A percentile compares a stretch with the other conserved stretches of the same genome.
Conservation (phyloP, 2,888 invertebrate genomes). For the Saturnia japonica region DNA sequence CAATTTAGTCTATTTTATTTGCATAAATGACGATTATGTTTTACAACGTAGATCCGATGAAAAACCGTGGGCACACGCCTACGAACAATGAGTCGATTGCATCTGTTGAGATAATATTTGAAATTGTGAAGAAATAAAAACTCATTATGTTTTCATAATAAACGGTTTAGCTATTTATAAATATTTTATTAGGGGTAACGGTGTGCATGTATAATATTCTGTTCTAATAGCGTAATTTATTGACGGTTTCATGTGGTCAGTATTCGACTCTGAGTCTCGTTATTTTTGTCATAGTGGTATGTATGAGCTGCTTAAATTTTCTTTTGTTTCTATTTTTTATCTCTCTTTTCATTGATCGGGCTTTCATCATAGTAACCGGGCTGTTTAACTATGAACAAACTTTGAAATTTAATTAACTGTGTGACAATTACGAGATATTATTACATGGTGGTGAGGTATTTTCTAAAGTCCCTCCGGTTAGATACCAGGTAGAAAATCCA, state of each 20-base stretch:
- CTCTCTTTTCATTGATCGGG: background rate
- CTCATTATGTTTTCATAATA: background rate
- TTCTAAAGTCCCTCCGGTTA: too few species aligned
- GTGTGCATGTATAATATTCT: background rate
- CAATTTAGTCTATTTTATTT: background rate
- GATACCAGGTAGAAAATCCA: too few species aligned
- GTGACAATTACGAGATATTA: too few species aligned
- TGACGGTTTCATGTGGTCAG: background rate
- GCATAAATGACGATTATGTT: background rate
- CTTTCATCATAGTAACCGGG: background rate
- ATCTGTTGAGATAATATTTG: background rate
- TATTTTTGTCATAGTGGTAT: background rate
- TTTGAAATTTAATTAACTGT: too few species aligned
- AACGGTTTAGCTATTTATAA: background rate
- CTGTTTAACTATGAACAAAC: too few species aligned
- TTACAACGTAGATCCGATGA: background rate
- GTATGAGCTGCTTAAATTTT: background rate
- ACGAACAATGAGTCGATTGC: constrained; percentile 3
- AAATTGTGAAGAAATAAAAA: constrained; percentile 1
- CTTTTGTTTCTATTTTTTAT: background rate
- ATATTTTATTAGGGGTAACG: background rate
- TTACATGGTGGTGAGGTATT: too few species aligned
- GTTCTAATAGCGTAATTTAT: background rate
- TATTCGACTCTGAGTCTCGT: background rate
- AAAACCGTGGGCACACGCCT: constrained; percentile 7